Percentiles rank a stretch among this genome's conserved stretches.
These are phyloP conservation scores for Pyrgus malvae DNA, from an alignment of 2,888 invertebrate species.

Conservation along the genomic window DNA sequence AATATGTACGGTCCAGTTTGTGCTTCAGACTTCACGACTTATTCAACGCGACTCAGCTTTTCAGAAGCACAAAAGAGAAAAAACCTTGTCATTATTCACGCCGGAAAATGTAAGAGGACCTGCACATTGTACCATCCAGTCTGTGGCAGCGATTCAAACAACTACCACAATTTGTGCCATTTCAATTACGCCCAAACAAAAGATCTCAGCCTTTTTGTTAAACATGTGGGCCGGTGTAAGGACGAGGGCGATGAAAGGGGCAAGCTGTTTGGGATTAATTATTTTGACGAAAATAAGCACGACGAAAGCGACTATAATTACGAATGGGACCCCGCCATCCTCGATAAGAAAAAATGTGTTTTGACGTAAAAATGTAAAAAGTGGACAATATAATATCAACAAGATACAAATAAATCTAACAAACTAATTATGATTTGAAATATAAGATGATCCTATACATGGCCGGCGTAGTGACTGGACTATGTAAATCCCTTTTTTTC, in stretches of 20 bases:
- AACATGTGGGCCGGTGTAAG: constrained; percentile 28
- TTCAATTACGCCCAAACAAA: constrained; percentile 31
- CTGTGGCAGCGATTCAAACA: constrained; percentile 35
- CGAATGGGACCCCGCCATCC: no score
- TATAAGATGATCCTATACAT: no score
- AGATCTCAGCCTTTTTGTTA: constrained; percentile 6
- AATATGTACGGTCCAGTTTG: constrained; percentile 32
- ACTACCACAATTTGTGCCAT: constrained; percentile 38
- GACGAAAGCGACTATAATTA: neutral
- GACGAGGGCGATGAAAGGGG: neutral
- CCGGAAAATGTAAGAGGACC: constrained; percentile 33
- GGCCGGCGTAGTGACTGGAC: no score
- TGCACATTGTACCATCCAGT: constrained; percentile 36
- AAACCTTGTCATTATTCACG: constrained; percentile 32
- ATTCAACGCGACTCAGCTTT: constrained; percentile 28
- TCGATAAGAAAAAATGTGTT: no score
- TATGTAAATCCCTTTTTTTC: no score
- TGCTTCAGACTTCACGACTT: constrained; percentile 37
- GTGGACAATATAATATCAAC: no score
- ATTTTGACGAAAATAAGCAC: neutral
- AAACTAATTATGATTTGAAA: no score
- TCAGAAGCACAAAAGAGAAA: constrained; percentile 27
- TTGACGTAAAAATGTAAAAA: no score
- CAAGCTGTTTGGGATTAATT: neutral
- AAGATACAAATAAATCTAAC: no score